These are phyloP conservation scores for Lophius americanus DNA, from an alignment of 2,797 vertebrate species.

Conservation along the genomic window DNA sequence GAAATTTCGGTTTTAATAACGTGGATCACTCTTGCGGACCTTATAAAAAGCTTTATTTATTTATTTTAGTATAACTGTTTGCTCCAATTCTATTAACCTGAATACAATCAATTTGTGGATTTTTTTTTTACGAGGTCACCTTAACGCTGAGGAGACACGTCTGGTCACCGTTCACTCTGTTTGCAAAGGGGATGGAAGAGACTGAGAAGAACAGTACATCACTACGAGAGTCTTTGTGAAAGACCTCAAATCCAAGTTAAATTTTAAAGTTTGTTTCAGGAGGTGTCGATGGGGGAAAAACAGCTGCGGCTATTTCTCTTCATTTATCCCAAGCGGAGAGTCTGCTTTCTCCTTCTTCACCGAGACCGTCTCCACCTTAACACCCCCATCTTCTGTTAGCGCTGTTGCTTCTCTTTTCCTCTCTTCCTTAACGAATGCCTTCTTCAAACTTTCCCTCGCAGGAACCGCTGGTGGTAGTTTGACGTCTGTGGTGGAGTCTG, in stretches of 20 bases:
- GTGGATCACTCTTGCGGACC: slow-evolving; percentile 21
- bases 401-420: slow-evolving; percentile 52
- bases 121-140: background rate
- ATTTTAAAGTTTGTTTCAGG: slow-evolving; percentile 21
- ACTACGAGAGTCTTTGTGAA: slow-evolving; percentile 23
- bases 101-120: background rate
- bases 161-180: background rate
- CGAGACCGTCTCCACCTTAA: slow-evolving; percentile 26
- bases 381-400: slow-evolving; percentile 26
- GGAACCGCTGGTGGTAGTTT: slow-evolving; percentile 34
- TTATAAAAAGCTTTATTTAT: slow-evolving; percentile 42
- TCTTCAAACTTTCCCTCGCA: slow-evolving; percentile 61
- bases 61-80: slow-evolving; percentile 1
- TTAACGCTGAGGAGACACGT: background rate
- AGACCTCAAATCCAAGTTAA: background rate
- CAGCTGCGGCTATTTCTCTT: slow-evolving; percentile 57
- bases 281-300: slow-evolving; percentile 2
- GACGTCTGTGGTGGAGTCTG: slow-evolving; percentile 8
- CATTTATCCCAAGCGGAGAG: slow-evolving; percentile 22
- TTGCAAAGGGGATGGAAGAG: background rate
- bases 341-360: slow-evolving; percentile 65
- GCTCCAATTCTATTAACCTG: slow-evolving; percentile 22
- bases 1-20: slow-evolving; percentile 44
- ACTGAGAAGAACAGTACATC: slow-evolving; percentile 21
- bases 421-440: slow-evolving; percentile 52